Evolutionary conservation across 2,797 vertebrate genomes (phyloP).

Genomic region (Alexandromys oeconomus): DNA sequence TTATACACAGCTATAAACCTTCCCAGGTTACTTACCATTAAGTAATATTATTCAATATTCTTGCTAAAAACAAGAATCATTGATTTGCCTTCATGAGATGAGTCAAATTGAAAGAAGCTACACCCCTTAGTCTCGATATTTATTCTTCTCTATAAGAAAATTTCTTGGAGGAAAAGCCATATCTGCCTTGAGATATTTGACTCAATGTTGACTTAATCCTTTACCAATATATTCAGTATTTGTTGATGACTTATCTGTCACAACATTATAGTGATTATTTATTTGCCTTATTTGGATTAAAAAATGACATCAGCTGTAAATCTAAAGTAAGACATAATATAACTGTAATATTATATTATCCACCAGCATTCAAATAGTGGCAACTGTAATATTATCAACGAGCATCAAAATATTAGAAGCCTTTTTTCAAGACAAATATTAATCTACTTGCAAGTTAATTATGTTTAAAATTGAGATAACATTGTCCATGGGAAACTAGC

Average conservation of each 20-base stretch:
- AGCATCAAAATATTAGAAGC: constrained; percentile 84
- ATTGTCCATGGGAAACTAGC: constrained; percentile 24
- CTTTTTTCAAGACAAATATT: constrained; percentile 80
- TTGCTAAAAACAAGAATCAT: constrained; percentile 73
- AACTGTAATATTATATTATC: constrained; percentile 76
- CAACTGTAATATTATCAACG: constrained; percentile 80
- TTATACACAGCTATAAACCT: constrained; percentile 47
- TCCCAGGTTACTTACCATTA: constrained; percentile 61
- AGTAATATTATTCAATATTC: constrained; percentile 67
- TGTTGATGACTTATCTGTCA: constrained; percentile 81
- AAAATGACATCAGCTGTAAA: constrained; percentile 82
- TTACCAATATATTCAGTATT: constrained; percentile 77
- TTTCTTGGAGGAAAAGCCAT: constrained; percentile 78
- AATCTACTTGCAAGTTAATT: constrained; percentile 73
- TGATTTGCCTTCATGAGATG: constrained; percentile 43
- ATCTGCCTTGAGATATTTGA: constrained; percentile 75
- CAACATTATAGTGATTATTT: constrained; percentile 82
- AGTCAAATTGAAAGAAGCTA: constrained; percentile 81
- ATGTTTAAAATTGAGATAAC: constrained; percentile 74
- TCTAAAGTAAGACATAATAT: constrained; percentile 67
- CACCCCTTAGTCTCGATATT: constrained; percentile 59
- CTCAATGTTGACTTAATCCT: constrained; percentile 73
- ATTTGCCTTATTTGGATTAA: constrained; percentile 81
- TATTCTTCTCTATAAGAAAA: constrained; percentile 67
- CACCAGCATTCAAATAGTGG: constrained; percentile 81